Evolutionary conservation across 1,140 invertebrate species (phyloP), one percentile per base, ranked within the genome.

Genomic region (Tetramorium simillimum): DNA sequence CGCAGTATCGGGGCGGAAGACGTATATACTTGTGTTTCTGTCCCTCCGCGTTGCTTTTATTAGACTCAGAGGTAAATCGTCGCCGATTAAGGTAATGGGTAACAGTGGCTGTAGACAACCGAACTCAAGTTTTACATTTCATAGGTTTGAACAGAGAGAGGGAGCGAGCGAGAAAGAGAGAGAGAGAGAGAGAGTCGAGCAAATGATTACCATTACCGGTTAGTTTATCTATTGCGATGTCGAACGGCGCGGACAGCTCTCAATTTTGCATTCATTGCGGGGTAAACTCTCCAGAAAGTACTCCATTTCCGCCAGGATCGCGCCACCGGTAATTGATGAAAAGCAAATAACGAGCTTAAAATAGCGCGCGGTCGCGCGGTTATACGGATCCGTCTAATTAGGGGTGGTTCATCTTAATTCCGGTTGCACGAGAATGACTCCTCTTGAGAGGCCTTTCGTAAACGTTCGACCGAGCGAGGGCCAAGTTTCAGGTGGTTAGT

Each of bases 41-140:
- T 56, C 7, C 40, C 58, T 3, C 18, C 69, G 51, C 14, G 10
- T 75, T 84, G 80, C 69, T 84, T 84, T 84, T 84, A 84, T 84
- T 84, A 75, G 80, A 84, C 53, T 75, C 69, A 7, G 80, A 89
- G 62, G 87, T 86, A 86, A 88, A 89, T 89, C 60, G 87, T 62
- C 10, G 53, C 70, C 88, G 87, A 89, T 89, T 89, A 89, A 80
- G 84, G 69, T 84, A 84, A 84, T 75, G 53, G 80, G 24, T 75
- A 84, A 84, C 80, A 43, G 56, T 9, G 40, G 53, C 49, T 73
- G 24, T 53, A 82, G 78, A 72, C 49, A 82, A 62, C 24, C 33
- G 16, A 70, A 56, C 69, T 28, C 24, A 21, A 62, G 56, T 73
- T 84, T 84, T 84, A 60, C 40, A 62, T 75, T 84, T 60, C 75